Conservation (phyloP, 2,113 vertebrate genomes). For the Antechinus stuartii region DNA sequence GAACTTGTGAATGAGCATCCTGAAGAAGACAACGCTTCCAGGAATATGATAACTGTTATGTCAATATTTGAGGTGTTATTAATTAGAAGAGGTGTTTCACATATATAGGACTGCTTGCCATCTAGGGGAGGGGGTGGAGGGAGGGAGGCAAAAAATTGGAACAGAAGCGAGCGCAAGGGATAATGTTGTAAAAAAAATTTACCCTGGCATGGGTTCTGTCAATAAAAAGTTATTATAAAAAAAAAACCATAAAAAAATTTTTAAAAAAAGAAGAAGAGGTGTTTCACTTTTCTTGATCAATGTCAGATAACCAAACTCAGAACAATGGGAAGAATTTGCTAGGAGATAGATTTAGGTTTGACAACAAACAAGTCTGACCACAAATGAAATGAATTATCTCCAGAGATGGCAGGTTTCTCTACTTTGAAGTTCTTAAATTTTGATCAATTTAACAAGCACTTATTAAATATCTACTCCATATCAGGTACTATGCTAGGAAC, state of each 20-base stretch:
- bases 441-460: neutral
- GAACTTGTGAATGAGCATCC: neutral
- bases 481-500: neutral
- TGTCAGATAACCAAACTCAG: neutral
- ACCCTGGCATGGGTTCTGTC: no score
- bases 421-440: neutral
- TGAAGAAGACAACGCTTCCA: neutral
- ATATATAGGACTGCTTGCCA: no score
- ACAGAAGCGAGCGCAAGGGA: no score
- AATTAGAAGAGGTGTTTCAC: neutral
- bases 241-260: no score
- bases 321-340: neutral
- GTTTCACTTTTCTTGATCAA: neutral
- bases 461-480: neutral
- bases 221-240: no score
- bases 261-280: no score
- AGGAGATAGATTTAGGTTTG: neutral
- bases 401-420: neutral
- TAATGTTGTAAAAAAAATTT: no score
- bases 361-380: neutral
- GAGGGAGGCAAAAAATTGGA: no score
- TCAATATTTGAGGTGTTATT: neutral
- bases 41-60: neutral
- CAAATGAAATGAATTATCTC: neutral
- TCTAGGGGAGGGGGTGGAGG: no score